Base-by-base conservation (phyloP, 2,888 invertebrate species). In the Drosophila multiciliata region DNA sequence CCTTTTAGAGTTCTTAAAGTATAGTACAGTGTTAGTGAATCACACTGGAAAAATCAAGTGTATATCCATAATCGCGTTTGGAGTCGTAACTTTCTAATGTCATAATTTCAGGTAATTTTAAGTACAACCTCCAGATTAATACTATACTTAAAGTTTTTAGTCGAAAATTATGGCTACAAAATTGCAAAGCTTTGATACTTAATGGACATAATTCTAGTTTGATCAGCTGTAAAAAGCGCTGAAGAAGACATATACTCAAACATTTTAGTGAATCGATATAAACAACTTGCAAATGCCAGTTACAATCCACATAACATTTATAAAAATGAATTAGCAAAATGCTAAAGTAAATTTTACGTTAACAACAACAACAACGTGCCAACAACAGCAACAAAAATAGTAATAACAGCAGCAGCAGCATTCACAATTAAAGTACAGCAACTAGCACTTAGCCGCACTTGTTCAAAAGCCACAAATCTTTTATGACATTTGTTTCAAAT, bases 401-500 rank as follows among this genome's bases (percentile, higher is more conserved):
- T 60, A 53, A 40, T 23, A 53, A 23, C 15, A 36, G 11, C 23
- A 54, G 5, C 52, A 49, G 29, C 33, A 55, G 49, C 63, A 72
- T 71, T 75, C 71, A 61, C 62, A 63, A 59, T 63, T 63, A 64
- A 54, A 38, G 58, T 66, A 74, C 78, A 88, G 73, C 86, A 78
- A 86, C 75, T 78, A 69, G 83, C 88, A 86, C 86, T 86, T 86
- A 82, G 83, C 60, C 62, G 78, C 81, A 80, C 75, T 80, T 80
- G 78, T 80, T 80, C 68, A 78, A 78, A 79, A 78, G 80, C 76
- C 77, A 79, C 80, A 84, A 87, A 84, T 80, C 80, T 80, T 78
- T 82, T 85, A 73, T 88, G 88, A 75, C 83, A 85, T 87, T 87
- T 87, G 88, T 77, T 80, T 81, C 69, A 73, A 71, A 81, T 85